phyloP scores from a whole-genome alignment of 2,113 vertebrate species.

The Gadus chalcogrammus region DNA sequence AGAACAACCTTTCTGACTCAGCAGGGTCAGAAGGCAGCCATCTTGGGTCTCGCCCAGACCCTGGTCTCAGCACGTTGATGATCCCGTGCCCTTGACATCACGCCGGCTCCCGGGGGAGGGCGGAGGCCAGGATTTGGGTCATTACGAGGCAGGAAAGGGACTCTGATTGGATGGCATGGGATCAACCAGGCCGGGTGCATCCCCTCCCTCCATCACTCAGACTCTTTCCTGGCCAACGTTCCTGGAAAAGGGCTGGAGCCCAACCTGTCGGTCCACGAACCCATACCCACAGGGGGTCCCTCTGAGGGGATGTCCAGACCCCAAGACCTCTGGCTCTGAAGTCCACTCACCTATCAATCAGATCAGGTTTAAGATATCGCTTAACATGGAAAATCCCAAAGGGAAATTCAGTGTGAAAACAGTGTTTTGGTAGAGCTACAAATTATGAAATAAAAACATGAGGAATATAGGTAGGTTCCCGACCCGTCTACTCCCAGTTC shows the following conservation, averaged over 20 bases:
- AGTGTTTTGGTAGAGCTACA: no score
- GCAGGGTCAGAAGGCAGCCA: neutral
- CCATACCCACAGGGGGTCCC: constrained; percentile 6
- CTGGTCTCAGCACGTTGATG: constrained; percentile 14
- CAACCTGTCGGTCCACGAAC: constrained; percentile 10
- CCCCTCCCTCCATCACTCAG: constrained; percentile 11
- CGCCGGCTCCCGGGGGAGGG: constrained; percentile 34
- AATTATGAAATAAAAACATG: no score
- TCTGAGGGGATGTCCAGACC: constrained; percentile 32
- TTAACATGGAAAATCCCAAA: no score
- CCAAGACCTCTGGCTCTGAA: no score
- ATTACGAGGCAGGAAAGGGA: constrained; percentile 27
- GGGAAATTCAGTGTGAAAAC: no score
- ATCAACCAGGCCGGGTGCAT: constrained; percentile 22
- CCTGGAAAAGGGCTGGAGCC: constrained; percentile 35
- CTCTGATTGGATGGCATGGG: constrained; percentile 35
- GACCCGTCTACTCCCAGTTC: no score
- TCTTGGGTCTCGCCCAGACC: neutral
- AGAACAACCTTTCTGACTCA: neutral
- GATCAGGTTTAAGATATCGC: no score
- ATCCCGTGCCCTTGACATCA: constrained; percentile 35
- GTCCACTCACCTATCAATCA: no score
- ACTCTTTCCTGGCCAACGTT: neutral
- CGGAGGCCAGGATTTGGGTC: constrained; percentile 14
- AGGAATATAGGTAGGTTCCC: no score